A percentile compares a stretch with the other conserved stretches of the same genome.
Conservation (phyloP, 2,113 vertebrate species). For the Ceyx melanurus region DNA sequence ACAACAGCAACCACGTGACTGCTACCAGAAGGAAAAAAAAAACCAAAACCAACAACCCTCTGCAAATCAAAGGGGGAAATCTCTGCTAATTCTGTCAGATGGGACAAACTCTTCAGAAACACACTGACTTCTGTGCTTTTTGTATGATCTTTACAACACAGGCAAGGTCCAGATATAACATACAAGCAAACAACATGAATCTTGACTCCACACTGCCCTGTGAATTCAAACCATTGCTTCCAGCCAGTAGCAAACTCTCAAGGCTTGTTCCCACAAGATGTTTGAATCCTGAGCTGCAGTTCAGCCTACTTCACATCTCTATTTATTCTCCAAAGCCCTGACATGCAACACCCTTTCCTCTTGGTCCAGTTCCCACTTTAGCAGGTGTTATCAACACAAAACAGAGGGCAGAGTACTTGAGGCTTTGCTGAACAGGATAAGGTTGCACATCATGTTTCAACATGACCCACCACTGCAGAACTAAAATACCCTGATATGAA, state of each 20-base stretch:
- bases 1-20: neutral
- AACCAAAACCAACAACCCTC: neutral
- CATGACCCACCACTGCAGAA: neutral
- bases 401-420: neutral
- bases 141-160: neutral
- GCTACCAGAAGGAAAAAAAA: neutral
- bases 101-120: neutral
- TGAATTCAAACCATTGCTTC: neutral
- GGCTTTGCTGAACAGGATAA: constrained; percentile 22
- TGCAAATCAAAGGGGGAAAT: neutral
- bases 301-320: neutral
- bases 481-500: neutral
- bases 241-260: neutral
- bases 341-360: constrained; percentile 34
- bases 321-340: constrained; percentile 20
- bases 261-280: neutral
- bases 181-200: neutral
- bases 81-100: neutral
- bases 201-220: neutral
- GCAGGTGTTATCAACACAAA: constrained; percentile 61
- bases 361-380: constrained; percentile 13
- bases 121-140: neutral
- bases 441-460: neutral
- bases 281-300: neutral
- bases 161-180: neutral